These are phyloP conservation scores for Drosophila formosana DNA, from an alignment of 2,888 invertebrate genomes.

Conservation along the genomic window DNA sequence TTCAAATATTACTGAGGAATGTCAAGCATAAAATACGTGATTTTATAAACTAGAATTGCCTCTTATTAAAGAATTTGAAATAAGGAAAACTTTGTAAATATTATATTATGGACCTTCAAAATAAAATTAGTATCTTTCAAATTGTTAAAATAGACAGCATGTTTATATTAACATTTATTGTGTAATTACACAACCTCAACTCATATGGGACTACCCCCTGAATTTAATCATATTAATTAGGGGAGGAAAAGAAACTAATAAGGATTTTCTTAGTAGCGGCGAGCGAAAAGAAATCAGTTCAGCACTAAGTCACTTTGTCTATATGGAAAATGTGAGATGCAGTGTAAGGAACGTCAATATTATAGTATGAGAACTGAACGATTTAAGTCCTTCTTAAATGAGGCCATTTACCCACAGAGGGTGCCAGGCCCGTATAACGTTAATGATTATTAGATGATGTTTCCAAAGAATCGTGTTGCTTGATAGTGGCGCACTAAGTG, in stretches of 20 bases:
- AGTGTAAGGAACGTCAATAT: slow-evolving; percentile 55
- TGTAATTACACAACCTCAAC: slow-evolving; percentile 83
- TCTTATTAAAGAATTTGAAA: slow-evolving; percentile 38
- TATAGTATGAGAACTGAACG: slow-evolving; percentile 61
- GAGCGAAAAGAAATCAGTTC: slow-evolving; percentile 83
- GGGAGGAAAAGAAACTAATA: slow-evolving; percentile 90
- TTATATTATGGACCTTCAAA: slow-evolving; percentile 22
- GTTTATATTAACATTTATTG: slow-evolving; percentile 1
- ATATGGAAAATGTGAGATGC: slow-evolving; percentile 73
- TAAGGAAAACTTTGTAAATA: slow-evolving; percentile 5
- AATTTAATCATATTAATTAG: slow-evolving; percentile 89
- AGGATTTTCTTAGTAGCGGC: slow-evolving; percentile 88
- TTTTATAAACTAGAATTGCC: slow-evolving; percentile 48
- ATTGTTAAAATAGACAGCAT: slow-evolving; percentile 51
- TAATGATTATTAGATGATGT: slow-evolving; percentile 62
- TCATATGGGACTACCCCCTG: slow-evolving; percentile 85
- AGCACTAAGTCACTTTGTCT: slow-evolving; percentile 77
- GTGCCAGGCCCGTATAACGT: slow-evolving; percentile 86
- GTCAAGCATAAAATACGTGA: slow-evolving; percentile 40
- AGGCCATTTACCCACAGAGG: slow-evolving; percentile 86
- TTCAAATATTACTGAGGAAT: slow-evolving; percentile 46
- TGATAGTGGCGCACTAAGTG: slow-evolving; percentile 53
- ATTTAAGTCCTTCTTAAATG: slow-evolving; percentile 86
- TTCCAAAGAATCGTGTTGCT: slow-evolving; percentile 74
- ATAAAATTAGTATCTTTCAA: slow-evolving; percentile 5